Evolutionary conservation across 2,113 vertebrate species (phyloP), one percentile per base, ranked within the genome.

Genomic region (human): DNA sequence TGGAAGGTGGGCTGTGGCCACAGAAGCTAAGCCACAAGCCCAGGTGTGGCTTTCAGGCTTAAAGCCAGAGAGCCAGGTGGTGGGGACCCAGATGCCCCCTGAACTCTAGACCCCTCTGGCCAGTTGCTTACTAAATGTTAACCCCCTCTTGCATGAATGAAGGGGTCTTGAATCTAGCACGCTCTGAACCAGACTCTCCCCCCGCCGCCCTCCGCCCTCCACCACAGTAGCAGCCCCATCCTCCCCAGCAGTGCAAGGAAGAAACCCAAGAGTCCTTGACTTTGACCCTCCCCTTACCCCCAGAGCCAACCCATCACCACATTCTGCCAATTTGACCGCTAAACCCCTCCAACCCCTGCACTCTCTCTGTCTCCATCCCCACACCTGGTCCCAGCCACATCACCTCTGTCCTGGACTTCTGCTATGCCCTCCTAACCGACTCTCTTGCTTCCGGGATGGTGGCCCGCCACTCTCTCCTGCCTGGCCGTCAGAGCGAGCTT

Each of bases 21-120:
- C 22, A 11, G 30, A 59, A 35, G n/a, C 64, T 32, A 22, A 17
- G 27, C n/a, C 1, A 9, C 8, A 55, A 20, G 23, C 55, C 30
- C 2, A 0, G 0, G 14, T 2, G 8, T 40, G 14, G 45, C 91
- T 80, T 55, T 43, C 25, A 23, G 48, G 43, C 43, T 18, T 32
- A 2, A 6, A 50, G 61, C 5, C 1, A 32, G 25, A 7, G 7
- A 57, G 8, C 0, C 0, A 45, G 45, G 57, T 2, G 0, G 1
- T 13, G 1, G 52, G 48, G 50, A 8, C 27, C 27, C 68, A 50
- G 48, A 23, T 45, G 48, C 23, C 59, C 78, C 61, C 30, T 2
- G n/a, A 79, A 72, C 52, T 64, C 61, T 38, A 79, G 78, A 22
- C 18, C 9, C 40, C 22, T 45, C 40, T 0, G 25, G 89, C 70